These are phyloP conservation scores for Cantharis nigra DNA, from an alignment of 2,888 invertebrate species.

Conservation along the genomic window DNA sequence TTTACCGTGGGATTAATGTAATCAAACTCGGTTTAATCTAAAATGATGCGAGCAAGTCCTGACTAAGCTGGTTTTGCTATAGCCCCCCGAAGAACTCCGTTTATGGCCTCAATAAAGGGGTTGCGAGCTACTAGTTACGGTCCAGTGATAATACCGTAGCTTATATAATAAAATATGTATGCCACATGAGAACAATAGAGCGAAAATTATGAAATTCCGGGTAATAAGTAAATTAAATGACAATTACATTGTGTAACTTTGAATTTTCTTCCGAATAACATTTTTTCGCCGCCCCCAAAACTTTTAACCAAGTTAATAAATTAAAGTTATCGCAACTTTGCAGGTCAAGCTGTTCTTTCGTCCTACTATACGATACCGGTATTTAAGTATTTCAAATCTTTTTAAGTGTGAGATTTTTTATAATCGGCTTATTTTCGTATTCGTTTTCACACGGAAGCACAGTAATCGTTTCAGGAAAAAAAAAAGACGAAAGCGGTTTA, in stretches of 20 bases:
- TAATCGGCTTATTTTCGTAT: conserved; percentile 19
- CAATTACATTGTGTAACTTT: conserved; percentile 15
- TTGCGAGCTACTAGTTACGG: conserved; percentile 26
- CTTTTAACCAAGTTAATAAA: not conserved
- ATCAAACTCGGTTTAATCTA: conserved; percentile 36
- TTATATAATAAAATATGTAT: conserved; percentile 38
- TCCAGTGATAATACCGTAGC: conserved; percentile 31
- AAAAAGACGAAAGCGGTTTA: conserved; percentile 14
- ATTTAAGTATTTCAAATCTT: conserved; percentile 9
- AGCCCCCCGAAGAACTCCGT: conserved; percentile 36
- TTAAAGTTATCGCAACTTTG: conserved; percentile 15
- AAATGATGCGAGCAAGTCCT: conserved; percentile 29
- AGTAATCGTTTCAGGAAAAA: not conserved
- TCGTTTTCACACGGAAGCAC: conserved; percentile 8
- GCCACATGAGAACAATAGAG: conserved; percentile 25
- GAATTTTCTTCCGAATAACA: not conserved
- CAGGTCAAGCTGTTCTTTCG: conserved; percentile 21
- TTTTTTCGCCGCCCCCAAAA: not conserved
- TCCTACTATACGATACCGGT: conserved; percentile 4
- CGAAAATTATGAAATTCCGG: conserved; percentile 22
- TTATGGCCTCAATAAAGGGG: conserved; percentile 37
- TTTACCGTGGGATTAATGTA: conserved; percentile 32
- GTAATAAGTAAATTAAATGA: conserved; percentile 27
- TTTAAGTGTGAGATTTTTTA: conserved; percentile 16
- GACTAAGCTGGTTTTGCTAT: conserved; percentile 33